Percentiles rank a stretch among this genome's conserved stretches.
These are phyloP conservation scores for Prostheceraeus crozeri DNA, from an alignment of 2,888 invertebrate genomes.

Conservation along the genomic window DNA sequence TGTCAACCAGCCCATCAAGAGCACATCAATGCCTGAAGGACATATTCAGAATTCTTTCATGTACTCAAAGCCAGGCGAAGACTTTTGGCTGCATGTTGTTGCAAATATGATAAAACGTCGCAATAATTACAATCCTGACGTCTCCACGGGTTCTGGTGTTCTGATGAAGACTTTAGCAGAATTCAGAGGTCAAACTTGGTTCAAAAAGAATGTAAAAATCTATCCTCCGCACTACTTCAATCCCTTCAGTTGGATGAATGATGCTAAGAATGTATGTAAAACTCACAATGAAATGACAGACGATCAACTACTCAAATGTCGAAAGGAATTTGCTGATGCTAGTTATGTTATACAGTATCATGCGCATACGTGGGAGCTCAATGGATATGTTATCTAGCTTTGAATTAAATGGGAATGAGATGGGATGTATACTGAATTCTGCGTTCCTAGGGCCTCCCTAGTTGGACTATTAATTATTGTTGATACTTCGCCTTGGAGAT, in stretches of 20 bases:
- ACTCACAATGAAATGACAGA: not conserved
- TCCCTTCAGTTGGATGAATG: constrained; percentile 32
- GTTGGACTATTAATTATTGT: no score
- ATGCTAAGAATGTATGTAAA: constrained; percentile 25
- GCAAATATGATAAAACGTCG: not conserved
- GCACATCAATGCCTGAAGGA: not conserved
- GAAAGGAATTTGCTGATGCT: constrained; percentile 11
- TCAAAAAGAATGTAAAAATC: constrained; percentile 24
- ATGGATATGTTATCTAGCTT: no score
- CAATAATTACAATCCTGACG: constrained; percentile 7
- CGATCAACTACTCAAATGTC: not conserved
- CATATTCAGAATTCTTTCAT: constrained; percentile 23
- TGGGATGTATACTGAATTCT: no score
- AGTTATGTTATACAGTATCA: constrained; percentile 34
- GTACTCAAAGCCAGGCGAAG: not conserved
- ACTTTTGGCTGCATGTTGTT: not conserved
- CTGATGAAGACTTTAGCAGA: not conserved
- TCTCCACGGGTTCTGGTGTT: constrained; percentile 24
- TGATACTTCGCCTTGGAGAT: no score
- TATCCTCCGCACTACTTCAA: constrained; percentile 31
- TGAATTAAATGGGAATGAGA: no score
- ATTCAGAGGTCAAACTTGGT: constrained; percentile 19
- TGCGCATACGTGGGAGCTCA: constrained; percentile 30
- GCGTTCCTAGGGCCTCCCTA: no score
- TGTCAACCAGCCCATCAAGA: no score